Conservation (phyloP, 2,113 vertebrate genomes). For the Corythornis madagascariensis region DNA sequence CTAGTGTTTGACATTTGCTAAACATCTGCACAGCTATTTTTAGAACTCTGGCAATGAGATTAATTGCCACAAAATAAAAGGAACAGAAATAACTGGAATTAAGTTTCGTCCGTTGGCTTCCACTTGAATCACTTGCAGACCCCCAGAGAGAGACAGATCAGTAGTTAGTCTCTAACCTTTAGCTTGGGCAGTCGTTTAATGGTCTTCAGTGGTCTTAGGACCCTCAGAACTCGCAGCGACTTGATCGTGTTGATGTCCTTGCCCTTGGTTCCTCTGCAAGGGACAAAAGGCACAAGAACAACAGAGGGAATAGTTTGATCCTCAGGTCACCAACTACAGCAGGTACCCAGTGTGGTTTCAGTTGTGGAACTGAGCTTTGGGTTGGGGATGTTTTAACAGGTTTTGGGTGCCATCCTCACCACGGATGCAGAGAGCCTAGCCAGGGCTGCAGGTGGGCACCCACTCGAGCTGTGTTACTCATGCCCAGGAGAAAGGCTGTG, state of each 20-base stretch:
- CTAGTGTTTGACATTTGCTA: background rate
- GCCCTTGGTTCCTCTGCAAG: conserved; percentile 92
- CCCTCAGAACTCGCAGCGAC: conserved; percentile 91
- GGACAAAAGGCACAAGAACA: conserved; percentile 66
- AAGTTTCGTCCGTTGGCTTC: background rate
- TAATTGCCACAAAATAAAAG: background rate
- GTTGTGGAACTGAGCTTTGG: background rate
- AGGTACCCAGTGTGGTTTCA: background rate
- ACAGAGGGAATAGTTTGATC: background rate
- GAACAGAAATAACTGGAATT: background rate
- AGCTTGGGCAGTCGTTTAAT: conserved; percentile 95
- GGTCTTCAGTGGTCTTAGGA: conserved; percentile 93
- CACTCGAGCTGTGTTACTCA: background rate
- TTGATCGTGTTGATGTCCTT: conserved; percentile 99
- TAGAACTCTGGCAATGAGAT: background rate
- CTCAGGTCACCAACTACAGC: background rate
- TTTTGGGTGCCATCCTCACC: background rate
- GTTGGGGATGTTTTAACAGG: background rate
- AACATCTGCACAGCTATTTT: conserved; percentile 4
- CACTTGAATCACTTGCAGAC: background rate
- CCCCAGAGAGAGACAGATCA: background rate
- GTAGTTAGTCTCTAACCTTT: conserved; percentile 80
- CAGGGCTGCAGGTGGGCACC: background rate
- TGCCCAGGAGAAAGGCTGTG: background rate
- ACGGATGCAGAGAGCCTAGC: background rate